Evolutionary conservation across 1,140 invertebrate species (phyloP).

Genomic region (Uloborus diversus): DNA sequence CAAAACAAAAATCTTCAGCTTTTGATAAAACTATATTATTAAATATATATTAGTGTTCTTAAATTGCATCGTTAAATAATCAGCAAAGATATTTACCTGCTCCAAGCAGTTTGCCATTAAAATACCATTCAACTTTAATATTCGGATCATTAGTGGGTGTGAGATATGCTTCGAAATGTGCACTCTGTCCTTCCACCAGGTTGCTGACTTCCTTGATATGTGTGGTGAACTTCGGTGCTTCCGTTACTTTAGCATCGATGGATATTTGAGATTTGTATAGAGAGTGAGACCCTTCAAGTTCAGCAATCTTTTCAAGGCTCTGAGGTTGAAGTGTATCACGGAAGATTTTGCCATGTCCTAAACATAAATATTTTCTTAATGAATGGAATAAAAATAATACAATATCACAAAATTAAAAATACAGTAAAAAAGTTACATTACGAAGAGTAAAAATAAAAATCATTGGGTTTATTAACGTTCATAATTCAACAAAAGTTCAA

Average conservation of each 20-base stretch:
- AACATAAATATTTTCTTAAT: slow-evolving; percentile 42
- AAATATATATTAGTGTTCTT: too few relatives aligned
- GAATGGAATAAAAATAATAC: too few relatives aligned
- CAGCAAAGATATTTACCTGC: slow-evolving; percentile 71
- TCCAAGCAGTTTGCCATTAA: slow-evolving; percentile 83
- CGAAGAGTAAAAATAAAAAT: too few relatives aligned
- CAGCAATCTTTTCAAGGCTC: slow-evolving; percentile 87
- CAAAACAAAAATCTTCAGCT: too few relatives aligned
- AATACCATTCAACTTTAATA: slow-evolving; percentile 93
- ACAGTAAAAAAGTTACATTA: too few relatives aligned
- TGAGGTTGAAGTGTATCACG: slow-evolving; percentile 94
- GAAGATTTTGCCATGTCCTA: slow-evolving; percentile 81
- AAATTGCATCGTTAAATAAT: too few relatives aligned
- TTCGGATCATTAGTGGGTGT: slow-evolving; percentile 92
- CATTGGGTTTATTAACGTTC: too few relatives aligned
- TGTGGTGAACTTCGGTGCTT: slow-evolving; percentile 87
- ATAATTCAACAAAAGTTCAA: too few relatives aligned
- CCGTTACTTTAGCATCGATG: slow-evolving; percentile 70
- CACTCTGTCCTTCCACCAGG: slow-evolving; percentile 90
- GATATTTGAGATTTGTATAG: slow-evolving; percentile 71
- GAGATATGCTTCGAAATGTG: slow-evolving; percentile 90
- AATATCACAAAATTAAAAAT: too few relatives aligned
- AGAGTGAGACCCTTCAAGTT: slow-evolving; percentile 75
- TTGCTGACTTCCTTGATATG: slow-evolving; percentile 83
- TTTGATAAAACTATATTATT: too few relatives aligned